These are phyloP conservation scores for Hyposoter dolosus DNA, from an alignment of 2,888 invertebrate species.

Conservation along the genomic window DNA sequence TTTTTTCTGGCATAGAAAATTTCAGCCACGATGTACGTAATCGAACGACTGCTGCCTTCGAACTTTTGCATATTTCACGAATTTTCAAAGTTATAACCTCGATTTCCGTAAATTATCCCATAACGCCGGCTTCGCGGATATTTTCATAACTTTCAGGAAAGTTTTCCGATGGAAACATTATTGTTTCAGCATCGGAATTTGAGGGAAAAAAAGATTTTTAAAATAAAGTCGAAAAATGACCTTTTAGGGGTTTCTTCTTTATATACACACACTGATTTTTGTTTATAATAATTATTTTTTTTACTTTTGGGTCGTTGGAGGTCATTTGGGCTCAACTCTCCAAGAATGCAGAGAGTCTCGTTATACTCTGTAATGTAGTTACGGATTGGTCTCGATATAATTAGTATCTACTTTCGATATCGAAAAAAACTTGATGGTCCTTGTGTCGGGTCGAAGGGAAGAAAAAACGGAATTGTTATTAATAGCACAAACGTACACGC, in stretches of 20 bases:
- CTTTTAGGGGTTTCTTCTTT: background rate
- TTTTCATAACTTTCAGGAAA: background rate
- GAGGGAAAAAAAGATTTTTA: background rate
- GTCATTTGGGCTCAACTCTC: background rate
- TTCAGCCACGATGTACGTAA: background rate
- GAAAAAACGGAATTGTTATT: slow-evolving; percentile 5
- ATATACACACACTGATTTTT: slow-evolving; percentile 12
- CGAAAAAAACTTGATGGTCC: slow-evolving; percentile 36
- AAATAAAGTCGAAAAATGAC: background rate
- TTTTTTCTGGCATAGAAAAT: background rate
- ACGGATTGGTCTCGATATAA: slow-evolving; percentile 63
- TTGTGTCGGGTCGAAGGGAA: slow-evolving; percentile 6
- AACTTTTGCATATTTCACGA: background rate
- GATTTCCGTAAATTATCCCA: background rate
- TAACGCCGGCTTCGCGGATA: slow-evolving; percentile 3
- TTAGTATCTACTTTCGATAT: slow-evolving; percentile 50
- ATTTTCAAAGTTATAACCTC: background rate
- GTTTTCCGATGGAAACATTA: background rate
- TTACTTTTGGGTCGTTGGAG: background rate
- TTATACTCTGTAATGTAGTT: slow-evolving; percentile 58
- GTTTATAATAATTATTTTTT: background rate
- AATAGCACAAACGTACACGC: slow-evolving; percentile 35
- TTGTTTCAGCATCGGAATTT: background rate
- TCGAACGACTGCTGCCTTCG: background rate
- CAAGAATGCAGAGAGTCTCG: slow-evolving; percentile 47